Evolutionary conservation across 2,797 vertebrate species (phyloP), one percentile per base, ranked within the genome.

Genomic region (Eptatretus atami): DNA sequence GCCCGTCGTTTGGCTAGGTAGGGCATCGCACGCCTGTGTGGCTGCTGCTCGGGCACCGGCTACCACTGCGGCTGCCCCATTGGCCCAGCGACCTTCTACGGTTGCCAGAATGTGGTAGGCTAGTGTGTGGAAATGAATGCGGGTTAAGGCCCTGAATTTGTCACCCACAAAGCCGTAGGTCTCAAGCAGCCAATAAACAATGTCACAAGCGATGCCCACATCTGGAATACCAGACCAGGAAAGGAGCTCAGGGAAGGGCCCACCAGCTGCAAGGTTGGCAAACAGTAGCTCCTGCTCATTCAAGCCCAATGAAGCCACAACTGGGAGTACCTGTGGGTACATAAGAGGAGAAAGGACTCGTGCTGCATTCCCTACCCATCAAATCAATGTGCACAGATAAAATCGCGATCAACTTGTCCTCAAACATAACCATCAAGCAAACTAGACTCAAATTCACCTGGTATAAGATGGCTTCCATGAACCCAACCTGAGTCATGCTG

Each of bases 261-360:
- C 92, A 0, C 73, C 73, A 0, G 78, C 80, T 0, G 86, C 76
- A 74, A 92, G 90, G 1, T 81, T 82, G 64, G 95, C 79, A 75
- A 98, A 98, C 6, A 98, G 77, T 71, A 98, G 78, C 76, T 98
- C 92, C 77, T 96, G 88, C 63, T 98, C 92, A 1, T 98, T 98
- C 75, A 98, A 78, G 61, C 92, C 92, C 0, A 96, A 78, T 64
- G 92, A 98, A 70, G 80, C 81, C 70, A 94, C 82, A 19, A 83
- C 73, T 64, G 83, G 84, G 69, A 98, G 78, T 73, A 96, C 80
- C 92, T 98, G 86, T 85, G 93, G 85, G 87, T 81, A 54, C 74
- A 61, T 9, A 24, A n/a, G 57, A 61, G 57, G 9, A 61, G 9
- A 10, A 61, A n/a, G 15, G 15, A 44, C 31, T 44, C 31, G 6